A percentile compares a stretch with the other conserved stretches of the same genome.
These are phyloP conservation scores for Echinometra lucunter DNA, from an alignment of 53 echinoderm and acorn worm genomes.

Conservation along the genomic window DNA sequence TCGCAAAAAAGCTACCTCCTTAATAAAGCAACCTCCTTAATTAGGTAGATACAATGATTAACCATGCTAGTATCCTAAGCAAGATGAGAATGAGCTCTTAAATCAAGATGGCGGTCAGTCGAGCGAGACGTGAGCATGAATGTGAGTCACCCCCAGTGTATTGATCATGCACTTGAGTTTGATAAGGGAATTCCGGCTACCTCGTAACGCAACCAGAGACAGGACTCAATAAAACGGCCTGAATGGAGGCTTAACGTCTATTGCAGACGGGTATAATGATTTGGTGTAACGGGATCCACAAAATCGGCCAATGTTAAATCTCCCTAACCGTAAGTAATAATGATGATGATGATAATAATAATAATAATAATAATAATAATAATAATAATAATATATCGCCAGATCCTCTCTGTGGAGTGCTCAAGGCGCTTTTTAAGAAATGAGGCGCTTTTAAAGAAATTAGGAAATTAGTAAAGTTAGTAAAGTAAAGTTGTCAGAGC, in stretches of 20 bases:
- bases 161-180: conserved; percentile 22
- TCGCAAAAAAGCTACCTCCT: not conserved
- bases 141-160: not conserved
- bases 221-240: not conserved
- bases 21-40: conserved; percentile 35
- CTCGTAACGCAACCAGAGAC: not conserved
- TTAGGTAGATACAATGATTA: conserved; percentile 54
- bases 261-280: not conserved
- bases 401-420: too few species aligned
- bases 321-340: too few species aligned
- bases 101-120: not conserved
- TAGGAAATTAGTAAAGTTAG: too few species aligned
- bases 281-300: not conserved
- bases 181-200: not conserved
- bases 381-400: too few species aligned
- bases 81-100: not conserved
- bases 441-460: too few species aligned
- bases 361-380: too few species aligned
- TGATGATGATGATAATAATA: too few species aligned
- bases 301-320: too few species aligned
- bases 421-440: too few species aligned
- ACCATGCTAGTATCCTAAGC: not conserved
- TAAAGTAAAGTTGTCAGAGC: too few species aligned
- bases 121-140: not conserved
- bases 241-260: not conserved